Percentiles rank a stretch among this genome's conserved stretches.
phyloP scores from a whole-genome alignment of 1,140 invertebrate genomes.

The Lepidurus apus region DNA sequence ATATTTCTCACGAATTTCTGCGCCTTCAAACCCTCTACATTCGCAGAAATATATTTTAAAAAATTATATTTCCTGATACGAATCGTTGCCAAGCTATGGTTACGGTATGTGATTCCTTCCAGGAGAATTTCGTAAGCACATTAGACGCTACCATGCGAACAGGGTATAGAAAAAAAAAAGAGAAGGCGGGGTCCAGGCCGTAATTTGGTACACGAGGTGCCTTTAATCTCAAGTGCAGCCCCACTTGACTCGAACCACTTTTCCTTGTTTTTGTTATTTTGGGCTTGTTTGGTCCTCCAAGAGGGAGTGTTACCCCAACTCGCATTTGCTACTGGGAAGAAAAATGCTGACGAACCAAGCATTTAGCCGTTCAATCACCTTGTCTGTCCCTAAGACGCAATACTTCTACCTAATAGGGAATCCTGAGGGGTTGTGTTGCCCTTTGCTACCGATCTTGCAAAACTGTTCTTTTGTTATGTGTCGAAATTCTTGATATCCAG shows the following conservation, averaged over 20 bases:
- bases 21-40: not conserved
- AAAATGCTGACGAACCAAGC: too few relatives aligned
- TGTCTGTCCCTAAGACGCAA: too few relatives aligned
- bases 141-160: not conserved
- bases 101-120: too few relatives aligned
- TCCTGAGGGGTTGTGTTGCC: too few relatives aligned
- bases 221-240: conserved; percentile 8
- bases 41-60: not conserved
- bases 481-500: too few relatives aligned
- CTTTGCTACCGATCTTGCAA: too few relatives aligned
- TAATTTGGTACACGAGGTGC: not conserved
- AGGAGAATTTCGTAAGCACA: too few relatives aligned
- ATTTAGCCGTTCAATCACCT: too few relatives aligned
- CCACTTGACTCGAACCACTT: not conserved
- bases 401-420: too few relatives aligned
- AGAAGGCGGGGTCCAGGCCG: not conserved
- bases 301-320: not conserved
- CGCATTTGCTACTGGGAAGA: too few relatives aligned
- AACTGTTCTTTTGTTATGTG: too few relatives aligned
- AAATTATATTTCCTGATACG: not conserved
- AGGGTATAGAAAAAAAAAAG: not conserved
- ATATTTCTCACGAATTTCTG: not conserved
- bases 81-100: not conserved
- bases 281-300: not conserved
- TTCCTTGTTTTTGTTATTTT: not conserved